Evolutionary conservation across 2,888 invertebrate genomes (phyloP), one percentile per base, ranked within the genome.

Genomic region (Chloroclystis v-ata): DNA sequence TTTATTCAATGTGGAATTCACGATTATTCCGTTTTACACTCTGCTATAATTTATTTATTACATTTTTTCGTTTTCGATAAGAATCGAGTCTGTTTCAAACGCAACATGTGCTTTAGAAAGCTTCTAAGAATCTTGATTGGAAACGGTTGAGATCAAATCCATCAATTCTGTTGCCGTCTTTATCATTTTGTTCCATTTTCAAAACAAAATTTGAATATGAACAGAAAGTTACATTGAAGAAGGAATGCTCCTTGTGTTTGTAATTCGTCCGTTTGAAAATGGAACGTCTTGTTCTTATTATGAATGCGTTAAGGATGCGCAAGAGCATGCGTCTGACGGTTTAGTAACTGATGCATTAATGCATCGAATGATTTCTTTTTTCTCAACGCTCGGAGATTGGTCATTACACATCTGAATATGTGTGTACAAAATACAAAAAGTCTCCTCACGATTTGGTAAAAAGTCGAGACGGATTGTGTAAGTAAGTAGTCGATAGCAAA

Each of bases 301-400:
- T 80, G 82, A 82, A 81, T 82, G 78, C 77, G 78, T 73, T 77
- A 82, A 83, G 84, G 85, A 85, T 84, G 84, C 84, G 78, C 80
- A 69, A 73, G 82, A 69, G 85, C 85, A 85, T 83, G 69, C 81
- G 78, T 75, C 82, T 72, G 81, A 80, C 80, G 85, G 82, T 85
- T 87, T 86, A 85, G 85, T 85, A 82, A 82, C 82, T 81, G 83
- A 84, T 84, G 86, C 86, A 85, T 87, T 85, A 84, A 85, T 84
- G 79, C 77, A 64, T 74, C 75, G 74, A 81, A 80, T 78, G 78
- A 77, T 78, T 57, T 65, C 67, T 77, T 81, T 79, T 78, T 79
- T 68, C 77, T 68, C 75, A 60, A 72, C 78, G 78, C 78, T 77
- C 80, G 82, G 83, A 84, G 86, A 85, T 85, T 83, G 84, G 82